Base-by-base conservation (phyloP, 2,888 invertebrate species). In the Rambutsinella grinnellia region DNA sequence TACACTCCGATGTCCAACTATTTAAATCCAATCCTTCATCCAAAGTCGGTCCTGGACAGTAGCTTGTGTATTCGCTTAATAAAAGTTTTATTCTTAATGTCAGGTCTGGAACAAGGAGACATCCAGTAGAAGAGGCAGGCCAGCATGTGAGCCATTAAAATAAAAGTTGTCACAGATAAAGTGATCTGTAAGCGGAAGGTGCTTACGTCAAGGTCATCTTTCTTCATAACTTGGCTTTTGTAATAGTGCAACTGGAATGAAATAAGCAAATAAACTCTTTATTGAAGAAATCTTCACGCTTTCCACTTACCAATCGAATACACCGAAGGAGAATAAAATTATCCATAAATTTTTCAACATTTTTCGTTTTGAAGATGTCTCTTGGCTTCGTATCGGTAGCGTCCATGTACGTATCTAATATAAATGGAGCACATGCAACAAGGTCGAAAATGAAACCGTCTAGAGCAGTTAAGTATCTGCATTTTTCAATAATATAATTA, bases 111-210 rank as follows among this genome's bases (percentile, higher is more conserved):
- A n/a, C 70, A 70, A 3, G 70, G 70, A n/a, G 81, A 78, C 67
- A 81, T 79, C 3, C 26, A 28, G 62, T 83, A 83, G 27, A 83
- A 81, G 6, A 78, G 10, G 49, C 83, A 83, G 10, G 82, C 78
- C 8, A 83, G n/a, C n/a, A 72, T 28, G 60, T 83, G 83, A 26
- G 77, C 80, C 79, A 82, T 80, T 6, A 82, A 66, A 28, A 65
- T 71, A 60, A 83, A 83, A 3, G 71, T 78, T 0, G 81, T 66
- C 2, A 81, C 74, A 0, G 82, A 81, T 6, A 83, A 36, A 0
- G 74, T 74, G 10, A 83, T 67, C 26, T 83, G 79, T 68, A 78
- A 80, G 13, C 76, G 56, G 66, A 83, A 81, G 0, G 76, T 80
- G 23, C 79, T 76, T 6, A 80, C 66, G 10, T 69, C 28, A 1